These are phyloP conservation scores for Chromobotia macracanthus DNA, from an alignment of 2,797 vertebrate species.

Conservation along the genomic window DNA sequence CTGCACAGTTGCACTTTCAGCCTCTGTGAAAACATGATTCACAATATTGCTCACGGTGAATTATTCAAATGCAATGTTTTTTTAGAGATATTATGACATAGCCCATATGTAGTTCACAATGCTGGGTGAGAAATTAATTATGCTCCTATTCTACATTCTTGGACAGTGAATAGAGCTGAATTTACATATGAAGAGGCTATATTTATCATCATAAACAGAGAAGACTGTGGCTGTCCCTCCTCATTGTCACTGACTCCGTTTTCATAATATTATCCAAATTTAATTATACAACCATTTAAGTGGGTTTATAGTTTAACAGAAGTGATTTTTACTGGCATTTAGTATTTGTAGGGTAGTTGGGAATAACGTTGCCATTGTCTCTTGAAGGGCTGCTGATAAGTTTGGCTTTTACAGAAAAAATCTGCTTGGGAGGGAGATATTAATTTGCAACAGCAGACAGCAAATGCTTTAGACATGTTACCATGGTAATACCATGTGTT, in stretches of 20 bases:
- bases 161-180: not conserved
- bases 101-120: not conserved
- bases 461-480: not conserved
- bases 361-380: not conserved
- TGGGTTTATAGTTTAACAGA: constrained; percentile 2
- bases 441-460: constrained; percentile 8
- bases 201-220: not conserved
- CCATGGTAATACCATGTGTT: not conserved
- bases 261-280: constrained; percentile 4
- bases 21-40: constrained; percentile 6
- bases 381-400: not conserved
- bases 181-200: not conserved
- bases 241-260: constrained; percentile 12
- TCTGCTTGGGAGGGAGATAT: not conserved
- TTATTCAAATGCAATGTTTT: not conserved
- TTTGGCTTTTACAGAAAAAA: constrained; percentile 14
- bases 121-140: not conserved
- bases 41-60: not conserved
- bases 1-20: constrained; percentile 15
- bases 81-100: not conserved
- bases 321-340: not conserved
- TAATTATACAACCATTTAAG: constrained; percentile 26
- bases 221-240: not conserved
- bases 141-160: not conserved
- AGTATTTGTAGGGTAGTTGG: not conserved